These are phyloP conservation scores for Scaptomyza graminum DNA, from an alignment of 1,140 invertebrate species.

Conservation along the genomic window DNA sequence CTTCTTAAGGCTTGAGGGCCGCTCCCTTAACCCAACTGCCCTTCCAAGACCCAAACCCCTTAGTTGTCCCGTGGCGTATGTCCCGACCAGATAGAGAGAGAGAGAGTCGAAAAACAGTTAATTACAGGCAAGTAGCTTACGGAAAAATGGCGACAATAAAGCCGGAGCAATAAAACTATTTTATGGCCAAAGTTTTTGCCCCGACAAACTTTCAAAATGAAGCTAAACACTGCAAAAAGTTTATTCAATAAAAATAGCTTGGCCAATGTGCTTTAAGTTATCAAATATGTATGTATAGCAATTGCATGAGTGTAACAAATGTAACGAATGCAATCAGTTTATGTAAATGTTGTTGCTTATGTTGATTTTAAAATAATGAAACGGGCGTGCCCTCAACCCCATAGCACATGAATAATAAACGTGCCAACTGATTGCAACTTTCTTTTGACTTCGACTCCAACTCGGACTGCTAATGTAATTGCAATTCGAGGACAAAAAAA, in stretches of 20 bases:
- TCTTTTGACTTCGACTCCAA: neutral
- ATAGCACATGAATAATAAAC: conserved; percentile 71
- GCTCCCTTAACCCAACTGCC: neutral
- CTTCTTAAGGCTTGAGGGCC: conserved; percentile 29
- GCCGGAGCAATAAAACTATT: conserved; percentile 74
- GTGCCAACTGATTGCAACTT: conserved; percentile 43
- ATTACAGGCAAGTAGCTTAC: conserved; percentile 77
- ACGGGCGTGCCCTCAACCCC: conserved; percentile 33
- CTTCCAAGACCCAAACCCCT: neutral
- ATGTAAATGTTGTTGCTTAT: conserved; percentile 64
- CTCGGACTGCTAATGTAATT: conserved; percentile 64
- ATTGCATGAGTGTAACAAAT: conserved; percentile 4
- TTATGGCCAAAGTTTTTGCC: conserved; percentile 64
- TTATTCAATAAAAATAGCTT: conserved; percentile 70
- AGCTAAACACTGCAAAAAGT: conserved; percentile 29
- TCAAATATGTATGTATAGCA: conserved; percentile 56
- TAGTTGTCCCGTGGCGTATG: neutral
- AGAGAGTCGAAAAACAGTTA: conserved; percentile 66
- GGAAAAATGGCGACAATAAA: conserved; percentile 57
- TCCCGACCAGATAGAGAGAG: conserved; percentile 38
- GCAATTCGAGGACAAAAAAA: conserved; percentile 53
- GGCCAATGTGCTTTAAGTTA: conserved; percentile 51
- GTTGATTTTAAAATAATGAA: conserved; percentile 76
- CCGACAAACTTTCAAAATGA: conserved; percentile 4
- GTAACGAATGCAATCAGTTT: conserved; percentile 68